Evolutionary conservation across 2,113 vertebrate genomes (phyloP).

Genomic region (Pristiophorus japonicus): DNA sequence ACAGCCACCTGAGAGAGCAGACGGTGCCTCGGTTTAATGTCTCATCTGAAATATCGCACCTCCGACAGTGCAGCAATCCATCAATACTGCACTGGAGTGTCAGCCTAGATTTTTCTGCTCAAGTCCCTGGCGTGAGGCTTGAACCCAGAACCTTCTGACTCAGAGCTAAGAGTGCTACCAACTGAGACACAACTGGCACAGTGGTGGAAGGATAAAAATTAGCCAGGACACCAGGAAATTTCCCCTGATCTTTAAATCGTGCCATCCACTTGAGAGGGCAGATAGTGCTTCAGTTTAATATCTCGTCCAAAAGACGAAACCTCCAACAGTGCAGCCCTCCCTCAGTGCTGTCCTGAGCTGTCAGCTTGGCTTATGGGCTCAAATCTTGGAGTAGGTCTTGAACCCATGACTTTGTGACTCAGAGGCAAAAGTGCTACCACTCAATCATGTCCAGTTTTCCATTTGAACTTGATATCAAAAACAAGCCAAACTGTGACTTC

Average conservation of each 20-base stretch:
- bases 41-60: not conserved
- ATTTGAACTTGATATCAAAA: not conserved
- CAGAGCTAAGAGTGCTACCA: not conserved
- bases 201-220: no score
- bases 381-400: not conserved
- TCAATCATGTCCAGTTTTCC: not conserved
- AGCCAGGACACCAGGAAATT: no score
- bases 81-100: not conserved
- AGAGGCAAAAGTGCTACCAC: not conserved
- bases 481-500: not conserved
- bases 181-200: no score
- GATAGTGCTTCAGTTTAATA: no score
- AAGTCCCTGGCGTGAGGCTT: not conserved
- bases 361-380: not conserved
- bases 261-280: no score
- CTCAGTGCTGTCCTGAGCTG: not conserved
- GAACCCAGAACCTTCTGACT: not conserved
- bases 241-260: no score
- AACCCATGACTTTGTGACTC: not conserved
- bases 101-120: not conserved
- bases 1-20: no score
- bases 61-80: not conserved
- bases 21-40: no score
- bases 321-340: not conserved
- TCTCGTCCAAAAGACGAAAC: not conserved